Evolutionary conservation across 2,888 invertebrate genomes (phyloP), one percentile per base, ranked within the genome.

Genomic region (Watsonalla cultraria): DNA sequence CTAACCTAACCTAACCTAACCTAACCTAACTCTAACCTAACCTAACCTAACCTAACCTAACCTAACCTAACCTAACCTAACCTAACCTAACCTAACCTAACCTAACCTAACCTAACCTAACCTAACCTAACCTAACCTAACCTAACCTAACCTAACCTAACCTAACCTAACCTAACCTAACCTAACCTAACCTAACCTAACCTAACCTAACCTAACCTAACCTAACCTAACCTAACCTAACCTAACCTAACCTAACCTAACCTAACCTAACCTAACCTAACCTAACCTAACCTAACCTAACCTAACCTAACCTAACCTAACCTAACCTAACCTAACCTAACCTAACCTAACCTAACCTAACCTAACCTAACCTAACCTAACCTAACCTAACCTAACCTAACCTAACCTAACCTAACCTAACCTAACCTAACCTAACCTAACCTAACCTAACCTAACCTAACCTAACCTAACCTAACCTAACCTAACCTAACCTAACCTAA

Each of bases 171-270:
- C 58, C 61, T 60, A 60, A 58, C 60, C 55, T 54, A 59, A 56
- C 59, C 55, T 56, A 59, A 56, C 47, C 60, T 60, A 60, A 60
- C 60, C 60, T 60, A 60, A 60, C 60, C 60, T 60, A 60, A 60
- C 60, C 60, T 60, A 60, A 60, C 60, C 60, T 60, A 60, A 60
- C 60, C 60, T 60, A 60, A 60, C 60, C 60, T 60, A 60, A 60
- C 60, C 58, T 60, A 58, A 54, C 58, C 60, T 56, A 58, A 55
- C 60, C 60, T 55, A 60, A 60, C 60, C 60, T 57, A 58, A 60
- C 58, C 60, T 58, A 56, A 56, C 60, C 60, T 59, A 58, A 58
- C 59, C 59, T 55, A 61, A 59, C 59, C 53, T 54, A 53, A 54
- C 51, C 53, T 51, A 46, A 53, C 51, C 61, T 59, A 61, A 61